Evolutionary conservation across 30 jellyfish, hydroid and myxozoan genomes (phyloP), one percentile per base, ranked within the genome.

Genomic region (Chironex yamaguchii): DNA sequence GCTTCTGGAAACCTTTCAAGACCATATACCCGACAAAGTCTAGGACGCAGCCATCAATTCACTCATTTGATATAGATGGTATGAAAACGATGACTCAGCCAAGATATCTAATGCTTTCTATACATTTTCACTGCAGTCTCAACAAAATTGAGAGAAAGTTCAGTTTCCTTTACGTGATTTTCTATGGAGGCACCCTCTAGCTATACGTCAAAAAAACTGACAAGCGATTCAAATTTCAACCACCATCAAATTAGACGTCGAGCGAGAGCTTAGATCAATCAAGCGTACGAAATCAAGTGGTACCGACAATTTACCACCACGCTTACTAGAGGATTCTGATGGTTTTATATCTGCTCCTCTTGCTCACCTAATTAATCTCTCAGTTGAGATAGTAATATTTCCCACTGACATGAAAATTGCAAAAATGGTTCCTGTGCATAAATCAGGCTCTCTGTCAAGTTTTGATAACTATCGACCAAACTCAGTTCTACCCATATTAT

Each of bases 301-400:
- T 32, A 58, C 63, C 48, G 69, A 79, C 82, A 79, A 79, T 23
- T n/a, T 79, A 73, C 85, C 84, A 52, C 85, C 90, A 53, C 65
- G 90, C 69, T 79, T 79, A 0, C 81, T 79, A 73, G 63, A 62
- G 70, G 90, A 79, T 51, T 35, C 84, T 54, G 81, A 81, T 26
- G 24, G 82, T 27, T 14, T 1, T 48, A 76, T 76, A 31, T 50
- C 88, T 25, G 64, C 88, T 36, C 63, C 81, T 25, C 82, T 76
- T 12, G 63, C 81, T 28, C 88, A 50, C 63, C 53, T 76, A 25
- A 76, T 50, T 49, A 50, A 76, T 76, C 62, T 76, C 77, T 76
- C 83, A 49, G 64, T 1, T 49, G 63, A 76, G 82, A 76, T 76
- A 14, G 82, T 62, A 2, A 76, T 17, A 30, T 50, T 49, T 31